Evolutionary conservation across 2,888 invertebrate species (phyloP), one percentile per base, ranked within the genome.

Genomic region (Ditula angustiorana): DNA sequence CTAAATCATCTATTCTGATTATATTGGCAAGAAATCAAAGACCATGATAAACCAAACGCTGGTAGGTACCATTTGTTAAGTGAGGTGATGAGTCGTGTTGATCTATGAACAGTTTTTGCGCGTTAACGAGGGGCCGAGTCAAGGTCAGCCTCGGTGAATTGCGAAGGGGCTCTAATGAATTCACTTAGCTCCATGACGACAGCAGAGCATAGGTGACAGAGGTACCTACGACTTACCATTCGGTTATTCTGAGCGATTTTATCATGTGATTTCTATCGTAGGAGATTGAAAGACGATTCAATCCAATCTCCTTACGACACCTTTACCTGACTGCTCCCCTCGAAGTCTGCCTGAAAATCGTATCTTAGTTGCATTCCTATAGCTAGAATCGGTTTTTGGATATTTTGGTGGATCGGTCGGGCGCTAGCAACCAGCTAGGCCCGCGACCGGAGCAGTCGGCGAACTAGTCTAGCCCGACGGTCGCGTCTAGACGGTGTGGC

Each of bases 401-500:
- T 83, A 74, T 69, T 85, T 88, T 65, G 83, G 69, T 65, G 67
- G 87, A 90, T 81, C 69, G 74, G 82, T 90, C 79, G 67, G 72
- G 67, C 70, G 69, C 74, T 65, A 69, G 68, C 58, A 58, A 65
- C 67, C 71, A 71, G 71, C 68, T 75, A 76, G 70, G 67, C 69
- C 66, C 70, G 71, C 68, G 68, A 70, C 73, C 69, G 68, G 77
- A 82, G 75, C 71, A 69, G 87, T 90, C 80, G 86, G 77, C 73
- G 73, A 79, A 90, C 88, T 69, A 81, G 88, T 92, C 85, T 87
- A 82, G 85, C 75, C 74, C 77, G 77, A 74, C 74, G 73, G 87
- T 92, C 82, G 89, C 74, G 92, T 92, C 92, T 92, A 92, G 92
- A 92, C 92, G 85, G 63, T 59, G 44, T 59, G 79, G 82, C 79